Percentiles rank a stretch among this genome's conserved stretches.
Evolutionary conservation across 2,113 vertebrate genomes (phyloP).

Genomic region (Scomber colias): DNA sequence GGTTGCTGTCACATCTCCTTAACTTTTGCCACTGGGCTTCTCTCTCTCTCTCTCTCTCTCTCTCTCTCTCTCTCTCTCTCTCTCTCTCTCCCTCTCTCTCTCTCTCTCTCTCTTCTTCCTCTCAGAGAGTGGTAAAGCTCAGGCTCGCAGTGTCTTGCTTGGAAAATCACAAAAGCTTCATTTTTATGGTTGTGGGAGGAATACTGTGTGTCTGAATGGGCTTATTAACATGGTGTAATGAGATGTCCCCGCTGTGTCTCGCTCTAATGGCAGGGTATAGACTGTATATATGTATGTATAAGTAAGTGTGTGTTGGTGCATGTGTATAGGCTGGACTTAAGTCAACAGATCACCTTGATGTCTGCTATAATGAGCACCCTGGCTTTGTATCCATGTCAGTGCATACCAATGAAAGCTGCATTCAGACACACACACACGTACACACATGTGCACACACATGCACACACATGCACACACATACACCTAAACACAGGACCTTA

Average conservation of each 20-base stretch:
- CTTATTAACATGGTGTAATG: constrained; percentile 56
- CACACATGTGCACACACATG: constrained; percentile 19
- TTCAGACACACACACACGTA: constrained; percentile 12
- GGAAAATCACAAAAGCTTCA: background rate
- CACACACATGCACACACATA: constrained; percentile 19
- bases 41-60: background rate
- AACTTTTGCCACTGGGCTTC: constrained; percentile 45
- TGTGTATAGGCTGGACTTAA: constrained; percentile 36
- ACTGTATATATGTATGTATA: constrained; percentile 1
- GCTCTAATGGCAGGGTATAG: constrained; percentile 50
- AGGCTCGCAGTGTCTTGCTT: background rate
- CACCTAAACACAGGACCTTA: background rate
- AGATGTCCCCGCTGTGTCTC: constrained; percentile 54
- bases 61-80: background rate
- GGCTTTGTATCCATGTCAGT: constrained; percentile 65
- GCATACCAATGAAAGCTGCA: constrained; percentile 61
- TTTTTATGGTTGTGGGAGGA: constrained; percentile 16
- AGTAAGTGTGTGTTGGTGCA: constrained; percentile 37
- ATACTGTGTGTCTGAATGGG: constrained; percentile 8
- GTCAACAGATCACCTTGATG: constrained; percentile 68
- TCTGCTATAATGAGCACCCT: constrained; percentile 61
- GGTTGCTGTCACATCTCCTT: constrained; percentile 58
- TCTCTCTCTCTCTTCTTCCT: background rate
- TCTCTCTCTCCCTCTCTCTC: background rate
- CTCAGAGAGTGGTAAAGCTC: constrained; percentile 20